These are phyloP conservation scores for Caenorhabditis imperialis DNA, from an alignment of 2,888 invertebrate genomes.

Conservation along the genomic window DNA sequence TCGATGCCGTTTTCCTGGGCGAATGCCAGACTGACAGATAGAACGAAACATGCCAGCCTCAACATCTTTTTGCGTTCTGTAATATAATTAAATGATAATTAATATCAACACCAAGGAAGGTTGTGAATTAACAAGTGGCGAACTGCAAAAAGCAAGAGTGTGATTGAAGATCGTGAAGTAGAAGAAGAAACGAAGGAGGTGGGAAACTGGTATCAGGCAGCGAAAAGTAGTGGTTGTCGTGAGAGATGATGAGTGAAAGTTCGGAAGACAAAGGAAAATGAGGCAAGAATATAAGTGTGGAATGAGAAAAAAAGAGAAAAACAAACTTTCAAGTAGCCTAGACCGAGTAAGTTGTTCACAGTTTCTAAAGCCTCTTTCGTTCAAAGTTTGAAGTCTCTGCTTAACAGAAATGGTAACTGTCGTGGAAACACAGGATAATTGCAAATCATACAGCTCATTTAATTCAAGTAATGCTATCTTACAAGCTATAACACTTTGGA, in stretches of 20 bases:
- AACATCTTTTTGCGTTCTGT: conserved; percentile 29
- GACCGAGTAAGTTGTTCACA: too few species aligned
- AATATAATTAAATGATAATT: too few species aligned
- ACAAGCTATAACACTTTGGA: too few species aligned
- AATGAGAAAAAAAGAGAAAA: neutral
- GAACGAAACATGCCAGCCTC: conserved; percentile 19
- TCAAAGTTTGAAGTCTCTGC: too few species aligned
- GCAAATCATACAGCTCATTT: too few species aligned
- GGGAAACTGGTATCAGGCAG: conserved; percentile 39
- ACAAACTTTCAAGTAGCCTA: too few species aligned
- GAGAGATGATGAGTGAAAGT: conserved; percentile 50
- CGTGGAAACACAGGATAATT: too few species aligned
- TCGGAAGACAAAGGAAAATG: conserved; percentile 31
- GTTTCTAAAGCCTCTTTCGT: too few species aligned
- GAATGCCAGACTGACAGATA: conserved; percentile 9
- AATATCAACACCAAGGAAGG: neutral
- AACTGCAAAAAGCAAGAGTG: conserved; percentile 40
- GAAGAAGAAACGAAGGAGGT: conserved; percentile 20
- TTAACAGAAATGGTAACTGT: too few species aligned
- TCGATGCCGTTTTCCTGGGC: conserved; percentile 52
- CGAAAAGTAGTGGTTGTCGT: conserved; percentile 24
- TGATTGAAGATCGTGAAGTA: conserved; percentile 24
- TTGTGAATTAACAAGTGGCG: conserved; percentile 32
- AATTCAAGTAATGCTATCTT: too few species aligned
- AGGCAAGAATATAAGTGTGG: neutral